These are phyloP conservation scores for Columba livia DNA, from an alignment of 2,113 vertebrate genomes.

Conservation along the genomic window DNA sequence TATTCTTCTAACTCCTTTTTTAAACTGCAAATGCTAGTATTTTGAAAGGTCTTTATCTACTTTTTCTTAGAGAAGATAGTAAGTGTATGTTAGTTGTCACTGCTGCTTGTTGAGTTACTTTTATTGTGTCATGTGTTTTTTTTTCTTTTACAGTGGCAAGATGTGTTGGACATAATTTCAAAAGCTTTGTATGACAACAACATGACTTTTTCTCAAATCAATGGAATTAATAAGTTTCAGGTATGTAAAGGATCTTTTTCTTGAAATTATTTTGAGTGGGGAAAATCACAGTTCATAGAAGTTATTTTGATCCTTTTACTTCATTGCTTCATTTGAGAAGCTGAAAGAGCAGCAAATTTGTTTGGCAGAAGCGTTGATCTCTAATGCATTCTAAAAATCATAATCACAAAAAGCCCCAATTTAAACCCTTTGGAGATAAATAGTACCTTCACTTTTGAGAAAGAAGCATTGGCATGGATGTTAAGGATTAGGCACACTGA, in stretches of 20 bases:
- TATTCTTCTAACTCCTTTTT: not conserved
- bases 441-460: not conserved
- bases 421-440: not conserved
- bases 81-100: not conserved
- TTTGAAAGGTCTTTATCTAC: not conserved
- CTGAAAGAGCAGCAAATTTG: not conserved
- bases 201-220: conserved; percentile 96
- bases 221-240: conserved; percentile 96
- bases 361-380: not conserved
- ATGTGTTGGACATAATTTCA: conserved; percentile 96
- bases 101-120: conserved; percentile 11
- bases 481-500: not conserved
- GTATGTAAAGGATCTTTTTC: conserved; percentile 69
- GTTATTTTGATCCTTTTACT: not conserved
- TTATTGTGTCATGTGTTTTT: not conserved
- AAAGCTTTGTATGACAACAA: conserved; percentile 97
- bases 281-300: not conserved
- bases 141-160: conserved; percentile 87
- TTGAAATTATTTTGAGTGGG: not conserved
- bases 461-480: not conserved
- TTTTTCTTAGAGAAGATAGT: not conserved
- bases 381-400: not conserved
- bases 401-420: not conserved
- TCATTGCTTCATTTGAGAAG: not conserved
- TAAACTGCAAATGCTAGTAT: not conserved